Evolutionary conservation across 1,140 invertebrate genomes (phyloP).

Genomic region (Papilio aristodemus): DNA sequence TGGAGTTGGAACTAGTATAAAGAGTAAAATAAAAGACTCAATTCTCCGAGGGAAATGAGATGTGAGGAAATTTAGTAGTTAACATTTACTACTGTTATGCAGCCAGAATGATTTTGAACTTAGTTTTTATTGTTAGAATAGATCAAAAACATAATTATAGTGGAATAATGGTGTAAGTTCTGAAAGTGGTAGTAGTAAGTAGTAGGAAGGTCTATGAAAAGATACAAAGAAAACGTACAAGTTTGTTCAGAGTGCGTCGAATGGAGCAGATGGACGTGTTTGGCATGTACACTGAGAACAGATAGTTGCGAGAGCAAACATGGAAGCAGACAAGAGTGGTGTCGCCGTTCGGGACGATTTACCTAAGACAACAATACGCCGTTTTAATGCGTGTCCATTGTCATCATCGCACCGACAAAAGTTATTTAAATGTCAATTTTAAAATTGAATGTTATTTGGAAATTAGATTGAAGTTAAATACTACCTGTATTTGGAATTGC

Average conservation of each 20-base stretch:
- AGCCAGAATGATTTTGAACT: neutral
- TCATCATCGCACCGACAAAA: neutral
- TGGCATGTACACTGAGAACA: constrained; percentile 1
- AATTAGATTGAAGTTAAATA: too few species aligned
- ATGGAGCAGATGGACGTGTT: neutral
- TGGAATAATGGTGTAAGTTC: too few species aligned
- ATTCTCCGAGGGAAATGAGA: neutral
- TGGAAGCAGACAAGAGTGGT: constrained; percentile 38
- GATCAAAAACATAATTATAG: too few species aligned
- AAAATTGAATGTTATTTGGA: too few species aligned
- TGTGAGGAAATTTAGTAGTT: neutral
- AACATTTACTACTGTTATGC: neutral
- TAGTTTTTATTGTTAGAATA: too few species aligned
- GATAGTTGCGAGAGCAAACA: constrained; percentile 39
- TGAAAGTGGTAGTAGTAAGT: too few species aligned
- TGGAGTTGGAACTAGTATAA: neutral
- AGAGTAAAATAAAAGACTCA: neutral
- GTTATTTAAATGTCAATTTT: too few species aligned
- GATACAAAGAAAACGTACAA: neutral
- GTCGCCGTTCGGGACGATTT: constrained; percentile 48
- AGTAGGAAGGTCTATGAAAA: neutral
- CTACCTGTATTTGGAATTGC: too few species aligned
- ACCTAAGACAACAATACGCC: constrained; percentile 44
- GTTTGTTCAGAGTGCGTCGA: neutral
- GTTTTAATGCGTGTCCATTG: constrained; percentile 32